Evolutionary conservation across 1,140 invertebrate genomes (phyloP).

Genomic region (Proales similis): DNA sequence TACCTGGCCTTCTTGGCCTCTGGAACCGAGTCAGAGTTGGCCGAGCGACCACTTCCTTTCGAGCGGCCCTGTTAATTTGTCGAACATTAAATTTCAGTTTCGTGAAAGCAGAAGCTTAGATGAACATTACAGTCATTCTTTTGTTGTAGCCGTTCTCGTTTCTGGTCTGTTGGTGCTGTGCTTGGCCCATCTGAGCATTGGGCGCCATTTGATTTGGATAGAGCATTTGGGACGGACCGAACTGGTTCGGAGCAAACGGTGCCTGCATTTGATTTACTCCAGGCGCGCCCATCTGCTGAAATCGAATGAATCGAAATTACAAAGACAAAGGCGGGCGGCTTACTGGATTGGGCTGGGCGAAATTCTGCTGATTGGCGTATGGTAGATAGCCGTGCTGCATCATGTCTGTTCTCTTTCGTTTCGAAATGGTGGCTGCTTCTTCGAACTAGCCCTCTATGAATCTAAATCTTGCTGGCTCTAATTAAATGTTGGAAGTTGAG

Average conservation of each 20-base stretch:
- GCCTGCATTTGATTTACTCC: conserved; percentile 16
- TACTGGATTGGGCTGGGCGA: conserved; percentile 2
- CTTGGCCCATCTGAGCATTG: conserved; percentile 3
- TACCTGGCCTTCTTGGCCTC: conserved; percentile 35
- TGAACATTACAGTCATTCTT: not conserved
- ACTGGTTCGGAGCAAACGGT: not conserved
- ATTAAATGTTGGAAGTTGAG: too few species aligned
- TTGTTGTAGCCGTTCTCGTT: not conserved
- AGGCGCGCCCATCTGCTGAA: too few species aligned
- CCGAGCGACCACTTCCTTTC: not conserved
- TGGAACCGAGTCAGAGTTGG: not conserved
- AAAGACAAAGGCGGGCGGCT: too few species aligned
- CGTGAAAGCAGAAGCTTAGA: not conserved
- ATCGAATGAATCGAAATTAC: too few species aligned
- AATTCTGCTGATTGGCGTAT: conserved; percentile 30
- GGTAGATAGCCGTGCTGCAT: conserved; percentile 37
- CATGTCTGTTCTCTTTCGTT: conserved; percentile 25
- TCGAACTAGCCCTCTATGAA: too few species aligned
- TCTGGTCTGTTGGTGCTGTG: not conserved
- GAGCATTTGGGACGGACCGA: not conserved
- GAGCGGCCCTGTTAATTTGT: not conserved
- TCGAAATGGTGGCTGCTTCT: too few species aligned
- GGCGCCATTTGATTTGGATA: not conserved
- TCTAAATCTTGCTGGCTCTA: too few species aligned
- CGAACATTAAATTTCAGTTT: conserved; percentile 14